Base-by-base conservation (phyloP, 2,797 vertebrate genomes). In the Ibycter americanus region DNA sequence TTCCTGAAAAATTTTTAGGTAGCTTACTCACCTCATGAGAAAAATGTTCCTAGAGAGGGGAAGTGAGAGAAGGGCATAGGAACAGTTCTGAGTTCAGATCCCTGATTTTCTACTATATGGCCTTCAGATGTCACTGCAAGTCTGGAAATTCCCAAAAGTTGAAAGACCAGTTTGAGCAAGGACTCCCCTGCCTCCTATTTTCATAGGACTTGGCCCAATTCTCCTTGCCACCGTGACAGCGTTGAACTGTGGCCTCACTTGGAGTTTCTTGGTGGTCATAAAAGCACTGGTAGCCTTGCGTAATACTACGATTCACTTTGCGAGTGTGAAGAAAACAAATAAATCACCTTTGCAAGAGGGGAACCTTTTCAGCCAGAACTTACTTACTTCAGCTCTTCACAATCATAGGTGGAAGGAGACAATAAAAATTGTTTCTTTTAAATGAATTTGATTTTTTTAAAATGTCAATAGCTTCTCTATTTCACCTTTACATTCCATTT, bases 121-220 rank as follows among this genome's bases (percentile, higher is more conserved):
- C 96, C 97, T 97, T 97, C 90, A 96, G 95, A 92, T 93, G 97
- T 97, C 96, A 97, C 94, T 97, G 74, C 90, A 93, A 93, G 86
- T 8, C 65, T 73, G 31, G n/a, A 87, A 89, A 76, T n/a, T 31
- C 36, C 40, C 63, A 83, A 70, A 66, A 6, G 31, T 15, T 56
- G 55, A 62, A 90, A 79, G 27, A 58, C 16, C 3, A 10, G 47
- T 51, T 25, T 54, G 51, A 86, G n/a, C 29, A 71, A 63, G 32
- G 20, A 42, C 29, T 68, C 20, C 6, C 13, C 25, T 34, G 32
- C 9, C 38, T 70, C 18, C 38, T 66, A 0, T 84, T 80, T 82
- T 56, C 80, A 55, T 22, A 55, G 34, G 11, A 62, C 31, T 58
- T 36, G 42, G 25, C 55, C 31, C 0, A 0, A n/a, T 87, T 72